phyloP scores from a whole-genome alignment of 2,113 vertebrate species.

The Taurulus bubalis region DNA sequence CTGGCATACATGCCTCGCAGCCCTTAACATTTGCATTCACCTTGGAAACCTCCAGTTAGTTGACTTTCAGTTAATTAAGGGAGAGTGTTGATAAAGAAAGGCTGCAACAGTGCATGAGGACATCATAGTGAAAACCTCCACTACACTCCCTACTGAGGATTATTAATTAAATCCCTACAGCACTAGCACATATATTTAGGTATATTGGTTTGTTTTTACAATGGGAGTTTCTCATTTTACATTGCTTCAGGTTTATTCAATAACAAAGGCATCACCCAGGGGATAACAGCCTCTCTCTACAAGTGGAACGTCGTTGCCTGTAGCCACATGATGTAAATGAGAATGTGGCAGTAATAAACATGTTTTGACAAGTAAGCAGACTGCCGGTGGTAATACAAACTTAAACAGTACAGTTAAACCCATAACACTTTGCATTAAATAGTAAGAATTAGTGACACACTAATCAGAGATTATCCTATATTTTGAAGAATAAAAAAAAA shows the following conservation, averaged over 20 bases:
- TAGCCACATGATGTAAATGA: slow-evolving; percentile 36
- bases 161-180: slow-evolving; percentile 59
- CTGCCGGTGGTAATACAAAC: slow-evolving; percentile 7
- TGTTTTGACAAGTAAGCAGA: slow-evolving; percentile 45
- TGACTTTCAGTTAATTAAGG: slow-evolving; percentile 71
- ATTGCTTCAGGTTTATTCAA: slow-evolving; percentile 52
- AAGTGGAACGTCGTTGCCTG: slow-evolving; percentile 44
- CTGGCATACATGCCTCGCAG: slow-evolving; percentile 22
- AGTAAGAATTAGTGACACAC: neutral
- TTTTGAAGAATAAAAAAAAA: neutral
- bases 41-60: slow-evolving; percentile 62
- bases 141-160: slow-evolving; percentile 15
- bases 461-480: neutral
- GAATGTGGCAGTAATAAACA: slow-evolving; percentile 27
- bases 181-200: slow-evolving; percentile 8
- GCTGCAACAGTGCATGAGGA: slow-evolving; percentile 17
- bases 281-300: slow-evolving; percentile 43
- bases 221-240: slow-evolving; percentile 44
- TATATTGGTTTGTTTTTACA: slow-evolving; percentile 37
- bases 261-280: slow-evolving; percentile 49
- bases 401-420: neutral
- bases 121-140: slow-evolving; percentile 36
- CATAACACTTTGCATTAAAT: neutral
- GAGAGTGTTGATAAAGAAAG: slow-evolving; percentile 55
- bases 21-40: slow-evolving; percentile 61